Evolutionary conservation across 2,888 invertebrate species (phyloP).

Genomic region (Drosophila multiciliata): DNA sequence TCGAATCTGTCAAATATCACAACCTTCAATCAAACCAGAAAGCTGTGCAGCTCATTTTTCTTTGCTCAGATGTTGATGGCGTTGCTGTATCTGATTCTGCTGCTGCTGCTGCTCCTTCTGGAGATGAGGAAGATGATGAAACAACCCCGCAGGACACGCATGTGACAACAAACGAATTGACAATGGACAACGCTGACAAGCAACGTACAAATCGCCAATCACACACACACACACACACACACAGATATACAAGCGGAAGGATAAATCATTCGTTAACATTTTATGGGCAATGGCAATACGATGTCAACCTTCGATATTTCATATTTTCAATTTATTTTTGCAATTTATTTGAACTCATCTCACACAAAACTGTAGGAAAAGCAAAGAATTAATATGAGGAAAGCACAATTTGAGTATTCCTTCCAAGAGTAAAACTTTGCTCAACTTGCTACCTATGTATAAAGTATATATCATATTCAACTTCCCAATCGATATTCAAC

Average conservation of each 20-base stretch:
- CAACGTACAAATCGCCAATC: constrained; percentile 47
- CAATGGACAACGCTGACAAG: constrained; percentile 67
- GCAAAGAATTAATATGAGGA: not conserved
- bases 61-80: constrained; percentile 35
- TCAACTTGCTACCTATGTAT: not conserved
- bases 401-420: constrained; percentile 4
- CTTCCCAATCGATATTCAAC: constrained; percentile 37
- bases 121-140: constrained; percentile 66
- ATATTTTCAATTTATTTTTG: constrained; percentile 76
- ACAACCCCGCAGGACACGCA: constrained; percentile 63
- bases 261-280: constrained; percentile 66
- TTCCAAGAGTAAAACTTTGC: not conserved
- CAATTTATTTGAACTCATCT: constrained; percentile 65
- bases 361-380: constrained; percentile 1
- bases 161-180: constrained; percentile 65
- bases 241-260: constrained; percentile 42
- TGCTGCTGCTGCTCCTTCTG: constrained; percentile 27
- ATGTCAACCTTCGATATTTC: constrained; percentile 66
- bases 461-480: constrained; percentile 1
- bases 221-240: constrained; percentile 15
- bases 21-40: constrained; percentile 81
- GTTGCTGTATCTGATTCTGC: constrained; percentile 29
- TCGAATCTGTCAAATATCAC: constrained; percentile 84
- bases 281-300: constrained; percentile 33
- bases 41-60: constrained; percentile 75